phyloP scores from a whole-genome alignment of 2,888 invertebrate genomes.

The Meta bourneti region DNA sequence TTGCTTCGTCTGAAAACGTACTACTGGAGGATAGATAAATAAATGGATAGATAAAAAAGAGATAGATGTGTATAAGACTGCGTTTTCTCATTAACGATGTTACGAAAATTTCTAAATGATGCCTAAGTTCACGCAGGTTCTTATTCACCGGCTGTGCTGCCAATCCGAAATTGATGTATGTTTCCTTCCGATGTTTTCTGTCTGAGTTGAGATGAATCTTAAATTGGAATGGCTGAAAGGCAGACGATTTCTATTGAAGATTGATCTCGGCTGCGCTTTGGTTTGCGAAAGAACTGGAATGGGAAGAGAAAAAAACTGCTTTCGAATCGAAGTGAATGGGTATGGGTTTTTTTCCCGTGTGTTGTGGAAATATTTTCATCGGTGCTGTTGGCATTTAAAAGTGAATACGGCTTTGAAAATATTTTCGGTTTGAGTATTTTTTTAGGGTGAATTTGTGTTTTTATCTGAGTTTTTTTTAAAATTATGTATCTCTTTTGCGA shows the following conservation, averaged over 20 bases:
- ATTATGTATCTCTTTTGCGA: too few species aligned
- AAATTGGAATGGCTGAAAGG: slow-evolving; percentile 52
- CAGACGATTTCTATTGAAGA: slow-evolving; percentile 56
- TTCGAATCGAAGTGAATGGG: slow-evolving; percentile 32
- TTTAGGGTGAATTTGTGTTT: too few species aligned
- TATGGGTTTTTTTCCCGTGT: background rate
- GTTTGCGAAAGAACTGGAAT: background rate
- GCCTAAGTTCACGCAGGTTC: background rate
- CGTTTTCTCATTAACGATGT: slow-evolving; percentile 46
- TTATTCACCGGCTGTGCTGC: slow-evolving; percentile 42
- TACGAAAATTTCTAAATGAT: slow-evolving; percentile 48
- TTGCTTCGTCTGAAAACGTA: slow-evolving; percentile 1
- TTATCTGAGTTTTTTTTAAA: too few species aligned
- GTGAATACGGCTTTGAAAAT: background rate
- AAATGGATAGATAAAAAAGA: slow-evolving; percentile 7
- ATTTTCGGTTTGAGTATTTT: background rate
- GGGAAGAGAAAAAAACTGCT: slow-evolving; percentile 8
- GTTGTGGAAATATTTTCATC: background rate
- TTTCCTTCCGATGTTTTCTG: slow-evolving; percentile 34
- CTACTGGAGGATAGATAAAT: slow-evolving; percentile 1
- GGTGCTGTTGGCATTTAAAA: background rate
- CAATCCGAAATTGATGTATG: slow-evolving; percentile 59
- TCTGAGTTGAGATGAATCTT: slow-evolving; percentile 47
- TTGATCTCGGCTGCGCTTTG: slow-evolving; percentile 39
- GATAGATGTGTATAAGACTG: background rate